phyloP scores from a whole-genome alignment of 2,797 vertebrate species.

The Girardinus metallicus region DNA sequence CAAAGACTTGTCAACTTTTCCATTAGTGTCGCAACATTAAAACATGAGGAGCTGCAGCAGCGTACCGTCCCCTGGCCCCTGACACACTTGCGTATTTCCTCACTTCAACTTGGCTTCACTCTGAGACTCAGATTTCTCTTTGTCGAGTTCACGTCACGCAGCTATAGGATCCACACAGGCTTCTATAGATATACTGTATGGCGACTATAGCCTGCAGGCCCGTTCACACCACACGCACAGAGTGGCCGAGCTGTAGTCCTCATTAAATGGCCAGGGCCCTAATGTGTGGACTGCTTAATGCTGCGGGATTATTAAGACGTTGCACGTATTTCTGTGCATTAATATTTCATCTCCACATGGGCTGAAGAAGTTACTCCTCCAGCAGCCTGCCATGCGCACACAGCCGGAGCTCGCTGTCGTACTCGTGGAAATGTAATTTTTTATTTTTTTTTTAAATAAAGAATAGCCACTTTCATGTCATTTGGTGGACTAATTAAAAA shows the following conservation, averaged over 20 bases:
- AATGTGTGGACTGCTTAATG: neutral
- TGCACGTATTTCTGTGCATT: conserved; percentile 2
- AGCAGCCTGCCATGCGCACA: conserved; percentile 42
- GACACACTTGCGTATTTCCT: conserved; percentile 21
- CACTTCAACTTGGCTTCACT: conserved; percentile 27
- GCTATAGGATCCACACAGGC: conserved; percentile 51
- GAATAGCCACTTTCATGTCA: neutral
- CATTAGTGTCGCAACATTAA: conserved; percentile 7
- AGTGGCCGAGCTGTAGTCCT: conserved; percentile 25
- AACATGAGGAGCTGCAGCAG: neutral
- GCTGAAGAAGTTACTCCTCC: conserved; percentile 55
- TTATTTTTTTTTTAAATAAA: neutral
- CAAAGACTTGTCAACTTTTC: neutral
- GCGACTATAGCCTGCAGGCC: conserved; percentile 59
- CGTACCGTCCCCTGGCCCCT: neutral
- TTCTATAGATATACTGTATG: conserved; percentile 48
- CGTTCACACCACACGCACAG: conserved; percentile 46
- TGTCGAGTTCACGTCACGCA: conserved; percentile 38
- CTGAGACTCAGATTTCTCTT: conserved; percentile 33
- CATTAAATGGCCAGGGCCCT: conserved; percentile 10
- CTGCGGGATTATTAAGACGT: neutral
- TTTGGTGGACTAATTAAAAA: neutral
- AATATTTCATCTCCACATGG: conserved; percentile 41
- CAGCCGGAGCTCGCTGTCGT: conserved; percentile 27
- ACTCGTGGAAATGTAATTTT: conserved; percentile 39